Percentiles rank a stretch among this genome's conserved stretches.
phyloP scores from a whole-genome alignment of 2,113 vertebrate species.

The Hassar affinis region DNA sequence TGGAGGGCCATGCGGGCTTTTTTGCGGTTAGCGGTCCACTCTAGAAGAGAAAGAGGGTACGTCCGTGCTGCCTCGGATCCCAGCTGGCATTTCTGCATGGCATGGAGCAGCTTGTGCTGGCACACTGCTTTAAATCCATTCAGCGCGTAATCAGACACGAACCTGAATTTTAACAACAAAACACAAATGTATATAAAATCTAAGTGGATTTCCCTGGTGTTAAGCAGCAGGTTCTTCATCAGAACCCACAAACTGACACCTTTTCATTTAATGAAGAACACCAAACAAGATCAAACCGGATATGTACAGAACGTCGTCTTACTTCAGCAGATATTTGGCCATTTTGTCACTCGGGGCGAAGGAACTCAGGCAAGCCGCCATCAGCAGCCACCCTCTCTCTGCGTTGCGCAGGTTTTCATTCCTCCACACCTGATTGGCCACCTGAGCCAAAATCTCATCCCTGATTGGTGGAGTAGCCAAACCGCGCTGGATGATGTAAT shows the following conservation, averaged over 20 bases:
- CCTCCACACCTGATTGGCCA: constrained; percentile 93
- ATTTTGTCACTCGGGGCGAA: constrained; percentile 83
- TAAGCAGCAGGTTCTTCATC: not conserved
- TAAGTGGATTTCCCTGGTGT: not conserved
- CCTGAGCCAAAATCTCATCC: constrained; percentile 90
- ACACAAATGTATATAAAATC: no score
- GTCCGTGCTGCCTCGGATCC: constrained; percentile 72
- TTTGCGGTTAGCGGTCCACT: constrained; percentile 84
- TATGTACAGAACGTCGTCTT: no score
- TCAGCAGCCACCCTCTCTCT: constrained; percentile 90
- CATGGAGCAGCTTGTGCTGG: constrained; percentile 91
- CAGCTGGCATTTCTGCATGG: constrained; percentile 73
- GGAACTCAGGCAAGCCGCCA: constrained; percentile 83
- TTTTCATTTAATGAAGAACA: not conserved
- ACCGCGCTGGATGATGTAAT: constrained; percentile 92
- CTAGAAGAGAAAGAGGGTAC: constrained; percentile 85
- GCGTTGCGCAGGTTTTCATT: constrained; percentile 86
- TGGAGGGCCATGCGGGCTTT: constrained; percentile 86
- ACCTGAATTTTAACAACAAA: constrained; percentile 65
- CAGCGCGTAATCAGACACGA: constrained; percentile 81
- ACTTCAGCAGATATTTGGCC: constrained; percentile 93
- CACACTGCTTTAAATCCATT: constrained; percentile 86
- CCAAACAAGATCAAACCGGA: no score
- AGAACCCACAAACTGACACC: not conserved
- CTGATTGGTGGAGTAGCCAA: constrained; percentile 78